A percentile compares a stretch with the other conserved stretches of the same genome.
These are phyloP conservation scores for Rotaria macrura DNA, from an alignment of 2,888 invertebrate genomes.

Conservation along the genomic window DNA sequence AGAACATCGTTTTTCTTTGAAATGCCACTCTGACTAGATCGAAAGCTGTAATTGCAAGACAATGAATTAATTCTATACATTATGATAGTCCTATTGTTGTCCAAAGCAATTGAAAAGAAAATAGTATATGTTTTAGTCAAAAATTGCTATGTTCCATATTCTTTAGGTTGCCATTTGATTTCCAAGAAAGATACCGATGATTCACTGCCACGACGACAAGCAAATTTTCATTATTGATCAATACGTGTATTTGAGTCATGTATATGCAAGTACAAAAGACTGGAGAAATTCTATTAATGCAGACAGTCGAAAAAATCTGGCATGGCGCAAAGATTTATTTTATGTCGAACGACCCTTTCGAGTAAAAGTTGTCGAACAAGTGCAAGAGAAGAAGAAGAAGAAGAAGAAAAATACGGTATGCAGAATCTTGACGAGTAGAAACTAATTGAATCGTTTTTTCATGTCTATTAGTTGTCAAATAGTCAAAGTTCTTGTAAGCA, in stretches of 20 bases:
- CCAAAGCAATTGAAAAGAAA: too few species aligned
- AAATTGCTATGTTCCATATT: not conserved
- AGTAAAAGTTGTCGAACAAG: not conserved
- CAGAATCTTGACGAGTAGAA: too few species aligned
- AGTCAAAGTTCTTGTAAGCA: too few species aligned
- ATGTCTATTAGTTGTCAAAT: too few species aligned
- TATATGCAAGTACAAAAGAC: not conserved
- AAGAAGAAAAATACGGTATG: not conserved
- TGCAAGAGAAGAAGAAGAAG: not conserved
- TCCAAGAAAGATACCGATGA: not conserved
- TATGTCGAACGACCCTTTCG: conserved; percentile 19
- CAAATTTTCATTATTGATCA: conserved; percentile 9
- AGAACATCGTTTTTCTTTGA: too few species aligned
- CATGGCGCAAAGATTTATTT: not conserved
- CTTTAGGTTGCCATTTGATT: not conserved
- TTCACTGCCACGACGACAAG: not conserved
- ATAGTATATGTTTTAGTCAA: not conserved
- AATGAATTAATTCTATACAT: too few species aligned
- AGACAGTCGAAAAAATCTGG: not conserved
- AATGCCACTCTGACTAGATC: too few species aligned
- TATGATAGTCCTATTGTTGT: too few species aligned
- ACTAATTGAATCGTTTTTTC: too few species aligned
- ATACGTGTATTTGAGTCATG: not conserved
- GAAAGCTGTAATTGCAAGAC: too few species aligned
- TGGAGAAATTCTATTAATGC: not conserved